Conservation (phyloP, 2,113 vertebrate species). For the Lepidothrix coronata region DNA sequence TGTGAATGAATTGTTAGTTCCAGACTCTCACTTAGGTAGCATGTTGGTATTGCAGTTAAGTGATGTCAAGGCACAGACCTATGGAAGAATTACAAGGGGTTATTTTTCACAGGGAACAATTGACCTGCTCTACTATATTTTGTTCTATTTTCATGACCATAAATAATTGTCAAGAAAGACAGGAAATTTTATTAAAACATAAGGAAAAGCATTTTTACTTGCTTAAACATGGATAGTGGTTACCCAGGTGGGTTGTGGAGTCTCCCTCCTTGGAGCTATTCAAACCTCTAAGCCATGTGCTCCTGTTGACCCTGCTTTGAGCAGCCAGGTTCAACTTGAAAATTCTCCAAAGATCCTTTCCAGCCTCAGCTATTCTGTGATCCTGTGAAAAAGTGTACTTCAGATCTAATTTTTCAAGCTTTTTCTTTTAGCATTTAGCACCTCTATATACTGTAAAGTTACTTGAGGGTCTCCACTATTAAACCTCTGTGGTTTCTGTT, state of each 20-base stretch:
- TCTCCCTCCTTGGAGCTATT: neutral
- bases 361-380: neutral
- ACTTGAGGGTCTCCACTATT: neutral
- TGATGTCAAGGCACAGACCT: neutral
- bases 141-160: neutral
- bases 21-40: neutral
- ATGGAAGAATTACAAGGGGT: neutral
- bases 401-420: neutral
- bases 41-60: neutral
- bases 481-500: neutral
- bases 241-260: neutral
- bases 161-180: neutral
- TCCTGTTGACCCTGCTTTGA: neutral
- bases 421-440: neutral
- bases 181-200: neutral
- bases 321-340: neutral
- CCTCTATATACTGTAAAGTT: neutral
- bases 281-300: neutral
- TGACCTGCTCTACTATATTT: neutral
- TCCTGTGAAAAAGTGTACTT: neutral
- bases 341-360: neutral
- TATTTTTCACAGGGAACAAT: neutral
- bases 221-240: neutral
- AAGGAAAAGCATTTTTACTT: neutral
- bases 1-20: neutral